Conservation (phyloP, 1,140 invertebrate species). For the Caenorhabditis briggsae region DNA sequence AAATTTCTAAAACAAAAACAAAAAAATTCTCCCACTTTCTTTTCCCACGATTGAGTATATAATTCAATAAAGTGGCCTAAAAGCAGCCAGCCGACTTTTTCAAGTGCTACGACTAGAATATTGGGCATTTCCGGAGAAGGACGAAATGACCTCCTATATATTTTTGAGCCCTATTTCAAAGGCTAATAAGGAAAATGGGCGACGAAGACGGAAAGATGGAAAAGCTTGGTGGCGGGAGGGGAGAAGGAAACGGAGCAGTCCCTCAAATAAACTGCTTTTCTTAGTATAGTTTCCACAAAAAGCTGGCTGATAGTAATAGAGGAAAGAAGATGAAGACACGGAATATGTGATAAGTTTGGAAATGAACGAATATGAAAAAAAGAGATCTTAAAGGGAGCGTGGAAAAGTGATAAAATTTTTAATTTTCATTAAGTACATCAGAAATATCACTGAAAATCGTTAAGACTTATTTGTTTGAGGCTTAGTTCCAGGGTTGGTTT, state of each 20-base stretch:
- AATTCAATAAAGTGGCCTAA: slow-evolving; percentile 50
- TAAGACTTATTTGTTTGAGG: too few relatives aligned
- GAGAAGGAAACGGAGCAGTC: neutral
- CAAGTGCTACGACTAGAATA: slow-evolving; percentile 47
- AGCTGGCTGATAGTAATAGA: neutral
- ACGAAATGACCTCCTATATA: slow-evolving; percentile 2
- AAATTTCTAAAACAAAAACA: neutral
- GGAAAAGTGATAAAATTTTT: neutral
- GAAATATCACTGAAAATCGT: too few relatives aligned
- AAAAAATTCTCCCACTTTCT: neutral
- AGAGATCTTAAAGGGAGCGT: neutral
- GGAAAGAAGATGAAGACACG: neutral
- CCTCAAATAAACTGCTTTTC: slow-evolving; percentile 33
- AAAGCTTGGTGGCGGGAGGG: neutral
- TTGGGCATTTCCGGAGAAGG: slow-evolving; percentile 37
- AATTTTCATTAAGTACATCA: too few relatives aligned
- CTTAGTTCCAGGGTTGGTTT: too few relatives aligned
- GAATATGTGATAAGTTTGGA: slow-evolving; percentile 1
- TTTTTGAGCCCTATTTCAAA: slow-evolving; percentile 14
- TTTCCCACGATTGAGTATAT: slow-evolving; percentile 44
- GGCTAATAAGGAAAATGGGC: slow-evolving; percentile 45
- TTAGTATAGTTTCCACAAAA: neutral
- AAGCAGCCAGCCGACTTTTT: slow-evolving; percentile 1
- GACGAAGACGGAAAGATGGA: too few relatives aligned
- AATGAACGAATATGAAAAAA: neutral